Conservation (phyloP, 2,888 invertebrate genomes). For the Polydrusus pterygomalis region DNA sequence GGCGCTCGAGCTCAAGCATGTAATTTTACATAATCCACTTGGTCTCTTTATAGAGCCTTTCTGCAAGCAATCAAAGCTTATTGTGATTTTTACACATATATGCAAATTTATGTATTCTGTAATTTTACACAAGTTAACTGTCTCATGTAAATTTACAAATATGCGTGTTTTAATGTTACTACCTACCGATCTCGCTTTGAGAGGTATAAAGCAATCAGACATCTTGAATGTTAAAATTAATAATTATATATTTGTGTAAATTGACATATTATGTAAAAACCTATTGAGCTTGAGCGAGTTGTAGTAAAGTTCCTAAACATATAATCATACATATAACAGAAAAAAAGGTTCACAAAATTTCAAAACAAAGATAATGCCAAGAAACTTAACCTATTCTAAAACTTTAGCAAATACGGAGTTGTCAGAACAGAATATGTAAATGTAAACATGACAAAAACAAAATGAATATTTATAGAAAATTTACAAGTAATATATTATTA, state of each 20-base stretch:
- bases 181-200: conserved; percentile 20
- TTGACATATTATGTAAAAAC: conserved; percentile 19
- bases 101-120: conserved; percentile 30
- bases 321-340: conserved; percentile 24
- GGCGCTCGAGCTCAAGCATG: conserved; percentile 40
- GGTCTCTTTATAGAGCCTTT: conserved; percentile 19
- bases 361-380: conserved; percentile 61
- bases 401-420: conserved; percentile 67
- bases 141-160: conserved; percentile 32
- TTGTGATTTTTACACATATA: conserved; percentile 35
- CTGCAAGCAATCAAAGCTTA: conserved; percentile 44
- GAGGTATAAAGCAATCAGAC: conserved; percentile 19
- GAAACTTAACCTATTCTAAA: conserved; percentile 68
- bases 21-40: conserved; percentile 28
- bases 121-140: conserved; percentile 26
- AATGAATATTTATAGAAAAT: conserved; percentile 65
- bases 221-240: conserved; percentile 16
- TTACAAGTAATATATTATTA: conserved; percentile 60
- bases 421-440: conserved; percentile 62
- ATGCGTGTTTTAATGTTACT: conserved; percentile 32
- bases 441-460: conserved; percentile 45
- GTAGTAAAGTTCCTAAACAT: conserved; percentile 45
- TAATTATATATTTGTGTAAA: conserved; percentile 16
- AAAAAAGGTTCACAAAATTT: conserved; percentile 54
- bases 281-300: conserved; percentile 39